Base-by-base conservation (phyloP, 2,888 invertebrate genomes). In the Philereme transversata region DNA sequence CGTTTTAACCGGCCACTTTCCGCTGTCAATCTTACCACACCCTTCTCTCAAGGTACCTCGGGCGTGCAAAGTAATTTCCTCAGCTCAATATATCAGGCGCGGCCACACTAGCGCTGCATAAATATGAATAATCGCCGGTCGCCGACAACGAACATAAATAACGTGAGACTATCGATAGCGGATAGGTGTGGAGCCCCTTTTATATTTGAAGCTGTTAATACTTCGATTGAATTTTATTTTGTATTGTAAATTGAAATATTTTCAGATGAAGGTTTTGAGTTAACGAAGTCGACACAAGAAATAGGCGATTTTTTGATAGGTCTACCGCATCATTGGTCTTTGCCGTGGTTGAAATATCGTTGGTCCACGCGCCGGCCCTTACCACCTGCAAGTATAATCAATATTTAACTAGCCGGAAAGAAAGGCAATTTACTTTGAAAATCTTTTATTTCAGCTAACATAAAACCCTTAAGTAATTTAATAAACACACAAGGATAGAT, bases 61-160 rank as follows among this genome's bases (percentile, higher is more conserved):
- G 72, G 77, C 76, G 74, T 64, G 64, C 72, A 72, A 75, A 77
- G 75, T 75, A 76, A 77, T 77, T 77, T 75, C 75, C 74, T 65
- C 67, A 63, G 69, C 65, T 76, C 82, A 76, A 81, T 83, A 83
- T 80, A 79, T 82, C 82, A 81, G 60, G 64, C 68, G 73, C 69
- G 75, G 77, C 78, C 79, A 78, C 82, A 79, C 79, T 76, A 74
- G 73, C 75, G 69, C 71, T 73, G 78, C 80, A 83, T 84, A 83
- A 85, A 85, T 85, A 86, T 84, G 85, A 86, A 84, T 86, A 83
- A 85, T 85, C 80, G 81, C 75, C 73, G 69, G 76, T 78, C 77
- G 75, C 77, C 81, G 83, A 84, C 83, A 78, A 75, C 76, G 74
- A 64, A 77, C 78, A 81, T 85, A 83, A 83, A 84, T 86, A 79